A percentile compares a stretch with the other conserved stretches of the same genome.
These are phyloP conservation scores for Thaumatotibia leucotreta DNA, from an alignment of 1,140 invertebrate species.

Conservation along the genomic window DNA sequence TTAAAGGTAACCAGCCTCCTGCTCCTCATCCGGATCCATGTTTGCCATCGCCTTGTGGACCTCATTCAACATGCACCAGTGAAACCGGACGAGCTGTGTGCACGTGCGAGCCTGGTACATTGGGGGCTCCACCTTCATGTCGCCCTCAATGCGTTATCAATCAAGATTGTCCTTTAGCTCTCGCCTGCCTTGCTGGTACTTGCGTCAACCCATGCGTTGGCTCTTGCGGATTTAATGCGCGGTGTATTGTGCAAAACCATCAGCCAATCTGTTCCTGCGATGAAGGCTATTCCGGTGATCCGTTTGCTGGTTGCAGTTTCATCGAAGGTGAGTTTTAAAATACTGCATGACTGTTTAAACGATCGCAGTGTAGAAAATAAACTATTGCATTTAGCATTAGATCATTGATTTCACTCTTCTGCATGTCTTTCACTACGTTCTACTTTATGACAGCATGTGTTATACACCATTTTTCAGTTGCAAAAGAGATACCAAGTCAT, in stretches of 20 bases:
- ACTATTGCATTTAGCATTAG: conserved; percentile 17
- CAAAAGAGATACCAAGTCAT: conserved; percentile 70
- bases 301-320: conserved; percentile 85
- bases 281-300: conserved; percentile 87
- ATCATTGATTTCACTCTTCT: background rate
- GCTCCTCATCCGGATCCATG: conserved; percentile 78
- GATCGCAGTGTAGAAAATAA: conserved; percentile 25
- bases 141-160: conserved; percentile 87
- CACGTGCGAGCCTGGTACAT: conserved; percentile 85
- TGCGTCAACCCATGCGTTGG: conserved; percentile 90
- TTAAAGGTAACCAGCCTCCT: conserved; percentile 29
- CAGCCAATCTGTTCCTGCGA: conserved; percentile 87
- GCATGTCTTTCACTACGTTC: conserved; percentile 7
- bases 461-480: conserved; percentile 67
- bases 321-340: conserved; percentile 78
- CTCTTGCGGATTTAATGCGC: conserved; percentile 88
- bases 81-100: conserved; percentile 84
- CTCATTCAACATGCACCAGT: conserved; percentile 86
- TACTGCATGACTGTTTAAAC: conserved; percentile 24
- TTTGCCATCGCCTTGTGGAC: conserved; percentile 88
- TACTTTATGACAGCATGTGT: conserved; percentile 29
- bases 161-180: conserved; percentile 86
- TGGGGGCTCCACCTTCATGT: conserved; percentile 89
- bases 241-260: conserved; percentile 87
- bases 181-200: conserved; percentile 86